Evolutionary conservation across 2,888 invertebrate species (phyloP), one percentile per base, ranked within the genome.

Genomic region (Rotaria macrura): DNA sequence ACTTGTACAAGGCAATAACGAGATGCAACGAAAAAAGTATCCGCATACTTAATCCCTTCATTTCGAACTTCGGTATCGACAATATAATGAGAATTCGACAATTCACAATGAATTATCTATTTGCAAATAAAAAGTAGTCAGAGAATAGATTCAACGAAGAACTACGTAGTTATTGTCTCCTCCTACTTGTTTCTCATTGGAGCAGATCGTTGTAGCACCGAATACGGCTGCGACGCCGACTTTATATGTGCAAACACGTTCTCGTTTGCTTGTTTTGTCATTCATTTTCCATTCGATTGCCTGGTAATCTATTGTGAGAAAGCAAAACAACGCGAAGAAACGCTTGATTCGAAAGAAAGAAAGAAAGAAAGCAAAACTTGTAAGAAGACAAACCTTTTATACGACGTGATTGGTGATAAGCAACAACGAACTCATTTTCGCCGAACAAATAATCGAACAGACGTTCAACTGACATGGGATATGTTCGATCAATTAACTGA

Each of bases 401-500:
- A n/a, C 79, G 40, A 43, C 79, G 40, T 79, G 79, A 40, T 43
- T 14, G 25, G 5, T 43, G 40, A 79, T 79, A 79, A n/a, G 79
- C 79, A 79, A 20, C n/a, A n/a, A 79, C 23, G 14, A 79, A 79
- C 23, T 79, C 79, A 38, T 34, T 38, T 34, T 43, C n/a, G 43
- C 34, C 40, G 43, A 79, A 79, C 43, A 79, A 43, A 79, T 43
- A 79, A 43, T 79, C 79, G 43, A 79, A 79, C 7, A 79, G 38
- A 43, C 43, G 40, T 43, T 79, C 43, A 43, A 79, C 79, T n/a
- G 79, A 43, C 25, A n/a, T n/a, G 40, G 40, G 12, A 79, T 79
- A 79, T 79, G 79, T 79, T 43, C 79, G 79, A 43, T 79, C 79
- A 43, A 79, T 79, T 79, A 79, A 79, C 14, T 79, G 38, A 20